These are phyloP conservation scores for Grammomys surdaster DNA, from an alignment of 2,113 vertebrate genomes.

Conservation along the genomic window DNA sequence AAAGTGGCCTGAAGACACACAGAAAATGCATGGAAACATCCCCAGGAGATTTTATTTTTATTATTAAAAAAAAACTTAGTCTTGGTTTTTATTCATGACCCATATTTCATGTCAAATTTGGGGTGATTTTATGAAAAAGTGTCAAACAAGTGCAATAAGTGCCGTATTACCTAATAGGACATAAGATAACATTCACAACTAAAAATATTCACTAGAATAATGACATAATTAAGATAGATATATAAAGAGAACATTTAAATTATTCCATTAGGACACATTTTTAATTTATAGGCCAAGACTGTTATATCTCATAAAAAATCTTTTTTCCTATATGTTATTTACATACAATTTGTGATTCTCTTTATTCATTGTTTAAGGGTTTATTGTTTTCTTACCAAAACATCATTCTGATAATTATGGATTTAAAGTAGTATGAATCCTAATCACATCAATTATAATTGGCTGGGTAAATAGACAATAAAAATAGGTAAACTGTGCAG, in stretches of 20 bases:
- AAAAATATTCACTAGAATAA: neutral
- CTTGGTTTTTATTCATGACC: slow-evolving; percentile 24
- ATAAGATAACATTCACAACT: neutral
- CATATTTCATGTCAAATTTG: slow-evolving; percentile 11
- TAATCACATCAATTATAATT: neutral
- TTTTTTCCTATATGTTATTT: neutral
- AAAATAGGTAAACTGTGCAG: neutral
- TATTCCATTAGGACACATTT: neutral
- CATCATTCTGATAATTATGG: neutral
- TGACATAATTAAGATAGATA: neutral
- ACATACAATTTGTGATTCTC: slow-evolving; percentile 20
- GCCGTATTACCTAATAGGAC: neutral
- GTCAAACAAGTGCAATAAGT: neutral
- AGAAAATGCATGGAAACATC: slow-evolving; percentile 18
- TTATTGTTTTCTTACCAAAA: neutral
- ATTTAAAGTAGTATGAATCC: neutral
- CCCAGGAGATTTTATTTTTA: slow-evolving; percentile 31
- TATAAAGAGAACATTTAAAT: neutral
- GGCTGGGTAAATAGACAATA: neutral
- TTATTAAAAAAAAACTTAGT: slow-evolving; percentile 49
- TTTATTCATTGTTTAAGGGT: neutral
- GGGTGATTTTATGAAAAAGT: neutral
- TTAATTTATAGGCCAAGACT: neutral
- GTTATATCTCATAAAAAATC: neutral
- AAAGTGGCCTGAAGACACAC: neutral